phyloP scores from a whole-genome alignment of 2,888 invertebrate species.

The Choristoneura rosaceana region DNA sequence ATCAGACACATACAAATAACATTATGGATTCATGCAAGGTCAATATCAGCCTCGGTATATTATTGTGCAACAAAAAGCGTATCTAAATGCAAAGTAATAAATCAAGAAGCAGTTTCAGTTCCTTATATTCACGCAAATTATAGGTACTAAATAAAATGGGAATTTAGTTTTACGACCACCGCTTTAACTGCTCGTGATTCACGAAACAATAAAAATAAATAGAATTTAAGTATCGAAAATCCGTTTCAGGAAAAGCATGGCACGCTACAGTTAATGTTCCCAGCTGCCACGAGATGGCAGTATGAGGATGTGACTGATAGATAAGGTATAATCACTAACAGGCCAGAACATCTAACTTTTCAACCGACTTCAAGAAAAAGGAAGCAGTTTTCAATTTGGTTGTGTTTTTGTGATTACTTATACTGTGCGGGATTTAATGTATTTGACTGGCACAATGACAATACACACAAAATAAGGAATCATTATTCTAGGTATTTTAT shows the following conservation, averaged over 20 bases:
- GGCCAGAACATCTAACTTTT: no score
- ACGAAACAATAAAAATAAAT: slow-evolving; percentile 3
- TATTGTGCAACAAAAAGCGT: slow-evolving; percentile 3
- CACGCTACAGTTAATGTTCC: not conserved
- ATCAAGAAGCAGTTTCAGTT: not conserved
- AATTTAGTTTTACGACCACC: not conserved
- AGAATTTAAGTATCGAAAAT: not conserved
- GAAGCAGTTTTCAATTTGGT: no score
- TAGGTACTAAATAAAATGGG: no score
- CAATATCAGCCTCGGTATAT: not conserved
- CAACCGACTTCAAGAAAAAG: no score
- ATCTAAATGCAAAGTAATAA: not conserved
- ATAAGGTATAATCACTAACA: no score
- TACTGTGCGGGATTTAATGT: no score
- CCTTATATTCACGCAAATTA: not conserved
- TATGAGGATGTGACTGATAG: not conserved
- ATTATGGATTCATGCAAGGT: not conserved
- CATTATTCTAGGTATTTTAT: no score
- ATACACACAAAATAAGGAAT: no score
- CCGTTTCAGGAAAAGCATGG: not conserved
- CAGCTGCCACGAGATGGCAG: not conserved
- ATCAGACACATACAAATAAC: not conserved
- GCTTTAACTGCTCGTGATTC: not conserved
- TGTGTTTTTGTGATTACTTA: no score
- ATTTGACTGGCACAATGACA: no score